phyloP scores from a whole-genome alignment of 2,888 invertebrate genomes.

The Pyrrhosoma nymphula region DNA sequence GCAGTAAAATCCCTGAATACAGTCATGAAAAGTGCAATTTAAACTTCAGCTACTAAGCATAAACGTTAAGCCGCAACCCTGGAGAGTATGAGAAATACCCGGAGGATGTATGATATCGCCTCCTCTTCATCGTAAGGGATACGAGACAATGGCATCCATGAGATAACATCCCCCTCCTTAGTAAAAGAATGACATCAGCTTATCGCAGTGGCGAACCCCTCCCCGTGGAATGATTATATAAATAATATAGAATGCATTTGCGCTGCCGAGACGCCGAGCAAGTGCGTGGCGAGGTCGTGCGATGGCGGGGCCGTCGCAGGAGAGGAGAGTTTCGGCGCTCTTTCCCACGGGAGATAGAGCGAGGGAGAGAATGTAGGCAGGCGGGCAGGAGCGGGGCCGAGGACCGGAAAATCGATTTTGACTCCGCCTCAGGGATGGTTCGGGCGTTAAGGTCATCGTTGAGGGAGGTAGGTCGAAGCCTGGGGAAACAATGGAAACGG shows the following conservation, averaged over 20 bases:
- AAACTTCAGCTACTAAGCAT: no score
- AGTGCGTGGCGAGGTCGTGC: neutral
- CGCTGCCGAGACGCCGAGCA: neutral
- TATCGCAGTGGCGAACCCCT: neutral
- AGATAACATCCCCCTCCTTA: no score
- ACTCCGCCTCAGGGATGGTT: slow-evolving; percentile 21
- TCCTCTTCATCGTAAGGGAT: no score
- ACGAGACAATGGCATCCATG: no score
- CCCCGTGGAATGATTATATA: neutral
- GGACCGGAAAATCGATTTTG: slow-evolving; percentile 34
- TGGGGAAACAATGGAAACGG: neutral
- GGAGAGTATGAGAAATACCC: no score
- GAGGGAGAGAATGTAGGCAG: neutral
- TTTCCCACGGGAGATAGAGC: neutral
- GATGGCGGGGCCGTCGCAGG: slow-evolving; percentile 13
- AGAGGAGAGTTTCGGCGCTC: neutral
- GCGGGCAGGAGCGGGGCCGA: neutral
- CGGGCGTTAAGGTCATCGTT: slow-evolving; percentile 45
- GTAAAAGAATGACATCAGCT: neutral
- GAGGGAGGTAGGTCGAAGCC: neutral
- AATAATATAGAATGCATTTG: neutral
- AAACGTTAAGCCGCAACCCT: no score
- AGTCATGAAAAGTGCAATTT: no score
- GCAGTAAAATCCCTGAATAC: no score
- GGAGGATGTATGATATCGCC: no score